Base-by-base conservation (phyloP, 2,888 invertebrate species). In the Onthophagus sagittarius region DNA sequence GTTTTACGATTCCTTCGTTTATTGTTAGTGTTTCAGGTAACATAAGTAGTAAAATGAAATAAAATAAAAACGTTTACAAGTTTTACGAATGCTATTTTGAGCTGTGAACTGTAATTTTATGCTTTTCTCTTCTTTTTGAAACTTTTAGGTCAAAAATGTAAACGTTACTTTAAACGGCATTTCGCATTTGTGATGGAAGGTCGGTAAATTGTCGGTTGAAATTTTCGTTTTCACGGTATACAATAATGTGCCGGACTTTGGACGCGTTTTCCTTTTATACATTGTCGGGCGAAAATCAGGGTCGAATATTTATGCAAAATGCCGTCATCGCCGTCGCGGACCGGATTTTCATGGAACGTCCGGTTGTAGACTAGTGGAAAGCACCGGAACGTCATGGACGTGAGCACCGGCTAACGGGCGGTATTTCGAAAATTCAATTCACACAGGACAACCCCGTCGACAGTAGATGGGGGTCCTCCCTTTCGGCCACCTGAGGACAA, bases 401-500 rank as follows among this genome's bases (percentile, higher is more conserved):
- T 53, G 39, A 53, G 39, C 39, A 53, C 39, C 39, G 39, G 39
- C 39, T 53, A 53, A 53, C 39, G 39, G 39, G 39, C 39, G 39
- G 39, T 53, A 53, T 53, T 53, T 53, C 39, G 39, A 53, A 53
- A 53, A 53, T 53, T 53, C 39, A 53, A 53, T 53, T 53, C 39
- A 53, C 39, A 53, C 39, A 53, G 39, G 39, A 53, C 39, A 11
- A 1, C 7, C 39, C 39, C 39, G 23, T 23, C 23, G 70, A 39
- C 23, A 15, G 65, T 32, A 71, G 39, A 70, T 53, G 70, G 70
- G 64, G 69, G 23, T 23, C 23, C 23, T 62, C 71, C 39, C 75
- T 75, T 76, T 77, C 71, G 72, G 70, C 69, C 72, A 74, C 72
- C 75, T 74, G 75, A 72, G 73, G 71, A 67, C 67, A 67, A 73